Conservation (phyloP, 2,113 vertebrate species). For the Saccopteryx leptura region DNA sequence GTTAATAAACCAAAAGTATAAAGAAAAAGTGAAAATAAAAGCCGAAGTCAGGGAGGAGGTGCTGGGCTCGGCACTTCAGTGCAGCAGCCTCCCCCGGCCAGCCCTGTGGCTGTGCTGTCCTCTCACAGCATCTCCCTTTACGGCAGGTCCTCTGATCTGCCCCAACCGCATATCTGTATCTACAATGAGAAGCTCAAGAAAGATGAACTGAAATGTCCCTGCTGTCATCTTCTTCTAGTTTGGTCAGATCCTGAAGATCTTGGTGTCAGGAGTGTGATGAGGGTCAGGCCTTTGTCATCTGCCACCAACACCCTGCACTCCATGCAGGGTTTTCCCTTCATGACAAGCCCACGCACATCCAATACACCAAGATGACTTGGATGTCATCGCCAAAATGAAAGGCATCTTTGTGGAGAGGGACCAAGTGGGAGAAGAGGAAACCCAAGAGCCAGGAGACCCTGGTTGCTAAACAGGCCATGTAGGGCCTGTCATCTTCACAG, state of each 20-base stretch:
- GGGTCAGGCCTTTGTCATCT: conserved; percentile 97
- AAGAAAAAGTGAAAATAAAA: not conserved
- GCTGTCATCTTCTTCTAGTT: conserved; percentile 96
- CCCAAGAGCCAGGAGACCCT: not conserved
- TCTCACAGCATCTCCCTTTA: conserved; percentile 69
- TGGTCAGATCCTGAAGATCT: conserved; percentile 95
- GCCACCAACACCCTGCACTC: conserved; percentile 94
- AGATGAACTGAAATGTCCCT: conserved; percentile 96
- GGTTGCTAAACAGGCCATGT: not conserved
- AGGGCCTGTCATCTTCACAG: not conserved
- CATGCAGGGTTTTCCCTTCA: conserved; percentile 97
- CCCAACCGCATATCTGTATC: conserved; percentile 95
- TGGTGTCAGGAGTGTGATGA: conserved; percentile 93
- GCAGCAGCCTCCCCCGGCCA: not conserved
- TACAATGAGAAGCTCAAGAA: conserved; percentile 98
- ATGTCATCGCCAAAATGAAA: not conserved
- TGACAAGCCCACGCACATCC: conserved; percentile 93
- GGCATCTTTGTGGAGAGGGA: not conserved
- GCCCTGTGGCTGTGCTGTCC: not conserved
- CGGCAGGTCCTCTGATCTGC: conserved; percentile 90
- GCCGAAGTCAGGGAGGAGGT: not conserved
- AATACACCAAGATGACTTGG: not conserved
- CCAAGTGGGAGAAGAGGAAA: not conserved
- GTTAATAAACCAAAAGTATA: not conserved
- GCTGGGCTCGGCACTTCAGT: not conserved